These are phyloP conservation scores for Hormaphis cornu DNA, from an alignment of 1,140 invertebrate genomes.

Conservation along the genomic window DNA sequence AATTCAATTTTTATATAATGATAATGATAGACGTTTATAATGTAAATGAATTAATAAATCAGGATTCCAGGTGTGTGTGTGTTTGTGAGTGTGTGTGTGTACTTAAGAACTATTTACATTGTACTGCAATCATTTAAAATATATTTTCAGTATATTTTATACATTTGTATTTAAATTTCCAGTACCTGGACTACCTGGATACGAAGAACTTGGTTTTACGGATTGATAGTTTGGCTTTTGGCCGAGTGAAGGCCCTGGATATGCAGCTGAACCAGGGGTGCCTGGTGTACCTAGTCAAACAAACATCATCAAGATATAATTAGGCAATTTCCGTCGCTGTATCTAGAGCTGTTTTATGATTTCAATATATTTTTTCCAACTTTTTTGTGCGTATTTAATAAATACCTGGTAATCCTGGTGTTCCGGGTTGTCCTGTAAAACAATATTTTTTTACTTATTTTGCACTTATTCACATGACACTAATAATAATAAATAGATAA, in stretches of 20 bases:
- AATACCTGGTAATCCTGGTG: conserved; percentile 33
- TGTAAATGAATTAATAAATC: too few relatives aligned
- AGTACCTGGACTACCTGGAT: conserved; percentile 13
- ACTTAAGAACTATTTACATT: too few relatives aligned
- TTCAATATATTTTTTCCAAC: too few relatives aligned
- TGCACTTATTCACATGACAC: too few relatives aligned
- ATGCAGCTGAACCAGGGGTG: conserved; percentile 34
- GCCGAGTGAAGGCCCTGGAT: conserved; percentile 6
- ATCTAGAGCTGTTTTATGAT: neutral
- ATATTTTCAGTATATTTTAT: too few relatives aligned
- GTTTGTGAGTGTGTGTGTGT: too few relatives aligned
- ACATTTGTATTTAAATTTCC: neutral
- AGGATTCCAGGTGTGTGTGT: too few relatives aligned
- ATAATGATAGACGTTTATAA: too few relatives aligned
- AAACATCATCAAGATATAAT: neutral
- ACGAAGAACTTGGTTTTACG: conserved; percentile 28
- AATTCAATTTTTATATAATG: too few relatives aligned
- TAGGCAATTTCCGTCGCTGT: neutral
- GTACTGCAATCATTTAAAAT: too few relatives aligned
- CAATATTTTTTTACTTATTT: too few relatives aligned
- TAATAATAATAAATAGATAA: too few relatives aligned
- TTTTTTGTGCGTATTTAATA: neutral
- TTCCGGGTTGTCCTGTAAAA: conserved; percentile 34
- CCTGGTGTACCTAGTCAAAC: conserved; percentile 38
- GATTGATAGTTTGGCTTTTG: conserved; percentile 35